These are phyloP conservation scores for Hirundichthys speculiger DNA, from an alignment of 2,113 vertebrate genomes.

Conservation along the genomic window DNA sequence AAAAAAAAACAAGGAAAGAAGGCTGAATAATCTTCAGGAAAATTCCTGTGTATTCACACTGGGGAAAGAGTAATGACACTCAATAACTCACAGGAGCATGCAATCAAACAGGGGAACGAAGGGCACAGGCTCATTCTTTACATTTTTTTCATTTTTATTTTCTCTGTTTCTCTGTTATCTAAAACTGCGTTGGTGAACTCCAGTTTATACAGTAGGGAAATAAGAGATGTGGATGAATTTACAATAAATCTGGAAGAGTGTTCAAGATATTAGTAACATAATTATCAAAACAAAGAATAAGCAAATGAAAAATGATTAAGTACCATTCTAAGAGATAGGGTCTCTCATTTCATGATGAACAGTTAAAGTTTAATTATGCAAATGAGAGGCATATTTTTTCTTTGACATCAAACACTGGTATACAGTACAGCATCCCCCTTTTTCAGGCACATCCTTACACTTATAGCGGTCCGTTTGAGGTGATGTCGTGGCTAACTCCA, in stretches of 20 bases:
- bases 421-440: too few relatives aligned
- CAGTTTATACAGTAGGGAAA: conserved; percentile 2
- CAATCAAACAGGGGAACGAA: conserved; percentile 54
- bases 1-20: conserved; percentile 52
- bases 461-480: too few relatives aligned
- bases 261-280: too few relatives aligned
- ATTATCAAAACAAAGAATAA: too few relatives aligned
- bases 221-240: conserved; percentile 28
- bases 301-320: too few relatives aligned
- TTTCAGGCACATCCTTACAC: too few relatives aligned
- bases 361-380: too few relatives aligned
- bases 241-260: conserved; percentile 8
- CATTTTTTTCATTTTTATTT: conserved; percentile 9
- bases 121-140: conserved; percentile 33
- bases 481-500: too few relatives aligned
- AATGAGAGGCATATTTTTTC: too few relatives aligned
- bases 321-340: too few relatives aligned
- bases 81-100: conserved; percentile 52
- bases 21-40: conserved; percentile 72
- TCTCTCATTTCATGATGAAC: too few relatives aligned
- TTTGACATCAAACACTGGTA: too few relatives aligned
- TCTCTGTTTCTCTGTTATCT: conserved; percentile 8
- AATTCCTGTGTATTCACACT: conserved; percentile 67
- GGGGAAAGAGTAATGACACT: conserved; percentile 57
- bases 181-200: conserved; percentile 27